Percentiles rank a stretch among this genome's conserved stretches.
Conservation (phyloP, 2,113 vertebrate genomes). For the Delphinus delphis region DNA sequence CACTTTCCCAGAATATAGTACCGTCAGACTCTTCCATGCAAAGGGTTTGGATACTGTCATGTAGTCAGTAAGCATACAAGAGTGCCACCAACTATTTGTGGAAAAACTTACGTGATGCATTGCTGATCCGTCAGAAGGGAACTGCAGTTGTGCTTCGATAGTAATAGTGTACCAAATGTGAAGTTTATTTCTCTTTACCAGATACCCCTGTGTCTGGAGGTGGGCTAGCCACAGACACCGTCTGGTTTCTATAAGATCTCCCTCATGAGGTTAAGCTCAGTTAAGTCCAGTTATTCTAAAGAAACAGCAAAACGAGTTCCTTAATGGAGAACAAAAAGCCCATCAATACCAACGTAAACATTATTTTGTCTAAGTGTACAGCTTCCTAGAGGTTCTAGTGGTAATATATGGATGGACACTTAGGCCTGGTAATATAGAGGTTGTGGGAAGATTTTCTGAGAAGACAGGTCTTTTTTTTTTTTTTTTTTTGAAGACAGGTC, state of each 20-base stretch:
- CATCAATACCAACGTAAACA: background rate
- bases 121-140: background rate
- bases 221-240: background rate
- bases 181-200: background rate
- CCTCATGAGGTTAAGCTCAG: background rate
- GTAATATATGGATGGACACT: background rate
- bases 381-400: background rate
- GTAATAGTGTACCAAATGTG: background rate
- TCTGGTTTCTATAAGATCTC: background rate
- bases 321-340: background rate
- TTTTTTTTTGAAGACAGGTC: background rate
- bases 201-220: background rate
- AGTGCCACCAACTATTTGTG: background rate
- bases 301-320: background rate
- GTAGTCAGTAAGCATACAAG: background rate
- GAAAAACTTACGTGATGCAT: no score
- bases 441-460: background rate
- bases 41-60: background rate
- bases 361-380: background rate
- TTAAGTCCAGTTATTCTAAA: background rate
- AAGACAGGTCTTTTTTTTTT: background rate
- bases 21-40: background rate
- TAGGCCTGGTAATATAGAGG: background rate
- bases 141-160: background rate
- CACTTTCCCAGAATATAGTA: background rate